phyloP scores from a whole-genome alignment of 2,888 invertebrate genomes.

The Athetis lepigone region DNA sequence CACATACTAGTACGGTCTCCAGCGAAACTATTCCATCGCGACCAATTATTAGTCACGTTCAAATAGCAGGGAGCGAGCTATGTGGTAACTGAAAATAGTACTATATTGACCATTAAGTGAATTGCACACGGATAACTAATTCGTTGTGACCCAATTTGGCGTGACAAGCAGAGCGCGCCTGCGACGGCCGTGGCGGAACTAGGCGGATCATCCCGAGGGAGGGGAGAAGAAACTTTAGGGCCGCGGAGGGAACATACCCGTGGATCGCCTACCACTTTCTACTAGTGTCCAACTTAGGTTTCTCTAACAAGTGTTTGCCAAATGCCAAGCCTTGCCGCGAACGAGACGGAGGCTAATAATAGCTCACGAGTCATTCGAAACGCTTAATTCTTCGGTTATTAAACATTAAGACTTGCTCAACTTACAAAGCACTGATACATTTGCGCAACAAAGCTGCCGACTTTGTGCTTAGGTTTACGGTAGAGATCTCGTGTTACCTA shows the following conservation, averaged over 20 bases:
- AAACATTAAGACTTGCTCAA: conserved; percentile 20
- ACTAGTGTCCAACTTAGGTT: conserved; percentile 45
- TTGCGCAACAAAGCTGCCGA: conserved; percentile 31
- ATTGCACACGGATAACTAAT: conserved; percentile 81
- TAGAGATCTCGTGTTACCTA: conserved; percentile 10
- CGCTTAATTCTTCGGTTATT: conserved; percentile 33
- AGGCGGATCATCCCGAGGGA: conserved; percentile 81
- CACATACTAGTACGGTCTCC: conserved; percentile 68
- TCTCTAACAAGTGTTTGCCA: conserved; percentile 59
- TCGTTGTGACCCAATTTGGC: conserved; percentile 84
- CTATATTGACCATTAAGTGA: conserved; percentile 74
- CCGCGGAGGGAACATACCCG: conserved; percentile 72
- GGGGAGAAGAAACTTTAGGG: conserved; percentile 74
- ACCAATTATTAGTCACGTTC: conserved; percentile 60
- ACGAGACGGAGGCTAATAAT: conserved; percentile 12
- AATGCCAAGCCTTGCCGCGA: conserved; percentile 8
- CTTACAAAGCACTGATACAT: conserved; percentile 23
- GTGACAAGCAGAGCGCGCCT: conserved; percentile 77
- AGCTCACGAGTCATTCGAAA: conserved; percentile 34
- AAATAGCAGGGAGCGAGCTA: conserved; percentile 53
- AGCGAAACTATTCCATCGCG: conserved; percentile 66
- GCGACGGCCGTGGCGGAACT: conserved; percentile 73
- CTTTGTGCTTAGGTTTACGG: conserved; percentile 3
- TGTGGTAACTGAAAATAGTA: conserved; percentile 64
- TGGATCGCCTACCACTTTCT: conserved; percentile 62